Evolutionary conservation across 1,140 invertebrate genomes (phyloP), one percentile per base, ranked within the genome.

Genomic region (Pissodes strobi): DNA sequence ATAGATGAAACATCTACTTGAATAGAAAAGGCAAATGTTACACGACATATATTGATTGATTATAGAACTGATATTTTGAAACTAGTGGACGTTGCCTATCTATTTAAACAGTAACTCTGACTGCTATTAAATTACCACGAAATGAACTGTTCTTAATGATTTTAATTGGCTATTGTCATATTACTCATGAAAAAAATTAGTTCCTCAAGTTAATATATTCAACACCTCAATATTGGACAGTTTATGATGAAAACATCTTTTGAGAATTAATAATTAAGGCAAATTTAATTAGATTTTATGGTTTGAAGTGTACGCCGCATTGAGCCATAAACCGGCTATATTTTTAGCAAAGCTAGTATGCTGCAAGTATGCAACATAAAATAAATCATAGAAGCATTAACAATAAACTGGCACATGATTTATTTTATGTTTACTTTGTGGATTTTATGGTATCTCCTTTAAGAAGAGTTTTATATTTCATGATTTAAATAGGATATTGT

Each of bases 381-480:
- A 68, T 63, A 60, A 64, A 68, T 68, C 66, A 58, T 45, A 46
- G 15, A 59, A 39, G 15, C 55, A 64, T 68, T 55, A 68, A 64
- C 46, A 64, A 58, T 64, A 49, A 68, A 64, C 55, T 64, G 37
- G 53, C 39, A 37, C 43, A 68, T 68, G 66, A 68, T 68, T 59
- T 59, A 68, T 68, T 68, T 68, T 68, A 68, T 58, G 62, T 57
- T 46, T 30, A 64, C 53, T 64, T 58, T 60, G 43, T 60, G 27
- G 0, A 53, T 53, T 53, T 53, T 38, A 53, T 53, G 51, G 34
- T 12, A 38, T 37, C 27, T 53, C 17, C 51, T 39, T 53, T 53
- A 39, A 22, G 34, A 53, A 53, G 19, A 37, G n/a, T 52, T 52
- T 52, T 52, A 52, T 52, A 27, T 52, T 52, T 13, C 51, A 52